Evolutionary conservation across 53 echinoderm and acorn worm species (phyloP).

Genomic region (Temnopleurus reevesii): DNA sequence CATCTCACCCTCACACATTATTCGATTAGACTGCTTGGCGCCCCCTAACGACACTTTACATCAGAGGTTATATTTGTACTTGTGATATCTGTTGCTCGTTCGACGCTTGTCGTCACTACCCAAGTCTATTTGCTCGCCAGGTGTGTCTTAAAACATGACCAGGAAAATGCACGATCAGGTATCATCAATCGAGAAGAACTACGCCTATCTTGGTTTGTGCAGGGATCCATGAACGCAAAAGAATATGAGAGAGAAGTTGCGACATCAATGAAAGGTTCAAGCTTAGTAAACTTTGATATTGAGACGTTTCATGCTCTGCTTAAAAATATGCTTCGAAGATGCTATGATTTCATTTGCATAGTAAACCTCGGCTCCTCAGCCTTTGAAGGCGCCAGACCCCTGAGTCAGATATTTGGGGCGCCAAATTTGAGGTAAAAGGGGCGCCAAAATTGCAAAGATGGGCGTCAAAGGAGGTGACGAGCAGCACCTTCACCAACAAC

Average conservation of each 20-base stretch:
- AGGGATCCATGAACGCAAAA: neutral
- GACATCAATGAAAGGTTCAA: neutral
- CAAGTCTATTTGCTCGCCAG: neutral
- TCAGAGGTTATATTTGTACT: constrained; percentile 6
- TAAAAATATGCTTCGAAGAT: too few relatives aligned
- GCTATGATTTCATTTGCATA: too few relatives aligned
- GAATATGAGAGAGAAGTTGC: neutral
- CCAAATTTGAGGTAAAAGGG: too few relatives aligned
- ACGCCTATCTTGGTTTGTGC: neutral
- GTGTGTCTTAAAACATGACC: constrained; percentile 3
- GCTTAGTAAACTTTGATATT: neutral
- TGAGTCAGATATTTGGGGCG: too few relatives aligned
- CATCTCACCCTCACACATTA: too few relatives aligned
- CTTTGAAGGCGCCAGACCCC: too few relatives aligned
- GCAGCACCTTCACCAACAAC: too few relatives aligned
- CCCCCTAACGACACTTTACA: neutral
- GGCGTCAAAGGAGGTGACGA: too few relatives aligned
- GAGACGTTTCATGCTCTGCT: too few relatives aligned
- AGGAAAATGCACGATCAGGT: constrained; percentile 20
- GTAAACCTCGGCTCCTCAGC: too few relatives aligned
- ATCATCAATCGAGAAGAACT: neutral
- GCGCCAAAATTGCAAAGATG: too few relatives aligned
- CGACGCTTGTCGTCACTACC: neutral
- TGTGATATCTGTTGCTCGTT: constrained; percentile 32
- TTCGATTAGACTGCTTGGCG: too few relatives aligned